phyloP scores from a whole-genome alignment of 2,113 vertebrate genomes.

The Hippocampus zosterae region DNA sequence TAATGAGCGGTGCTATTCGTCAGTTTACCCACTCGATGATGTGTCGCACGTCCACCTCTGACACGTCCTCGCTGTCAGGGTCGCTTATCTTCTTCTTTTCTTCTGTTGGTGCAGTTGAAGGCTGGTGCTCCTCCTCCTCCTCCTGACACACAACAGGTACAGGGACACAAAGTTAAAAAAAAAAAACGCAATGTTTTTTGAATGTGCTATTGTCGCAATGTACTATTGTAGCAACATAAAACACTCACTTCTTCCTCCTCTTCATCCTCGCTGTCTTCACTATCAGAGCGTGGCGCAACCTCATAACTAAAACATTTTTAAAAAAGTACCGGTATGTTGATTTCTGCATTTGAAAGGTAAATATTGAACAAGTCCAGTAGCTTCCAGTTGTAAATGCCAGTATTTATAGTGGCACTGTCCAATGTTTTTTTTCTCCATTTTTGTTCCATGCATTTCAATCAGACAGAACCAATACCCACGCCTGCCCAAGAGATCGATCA shows the following conservation, averaged over 20 bases:
- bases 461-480: no score
- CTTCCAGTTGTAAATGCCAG: background rate
- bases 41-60: constrained; percentile 84
- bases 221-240: background rate
- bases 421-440: no score
- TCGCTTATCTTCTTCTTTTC: constrained; percentile 93
- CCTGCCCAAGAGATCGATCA: no score
- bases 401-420: background rate
- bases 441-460: no score
- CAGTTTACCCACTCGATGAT: constrained; percentile 86
- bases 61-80: constrained; percentile 89
- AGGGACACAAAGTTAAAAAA: background rate
- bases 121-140: constrained; percentile 83
- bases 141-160: constrained; percentile 61
- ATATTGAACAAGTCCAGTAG: background rate
- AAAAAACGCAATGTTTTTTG: background rate
- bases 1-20: background rate
- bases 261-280: constrained; percentile 90
- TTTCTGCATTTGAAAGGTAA: background rate
- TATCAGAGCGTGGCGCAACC: constrained; percentile 92
- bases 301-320: constrained; percentile 81
- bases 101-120: constrained; percentile 59
- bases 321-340: background rate
- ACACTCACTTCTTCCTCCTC: constrained; percentile 81
- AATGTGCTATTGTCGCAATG: no score